phyloP scores from a whole-genome alignment of 2,888 invertebrate species.

The Synanthedon andrenaeformis region DNA sequence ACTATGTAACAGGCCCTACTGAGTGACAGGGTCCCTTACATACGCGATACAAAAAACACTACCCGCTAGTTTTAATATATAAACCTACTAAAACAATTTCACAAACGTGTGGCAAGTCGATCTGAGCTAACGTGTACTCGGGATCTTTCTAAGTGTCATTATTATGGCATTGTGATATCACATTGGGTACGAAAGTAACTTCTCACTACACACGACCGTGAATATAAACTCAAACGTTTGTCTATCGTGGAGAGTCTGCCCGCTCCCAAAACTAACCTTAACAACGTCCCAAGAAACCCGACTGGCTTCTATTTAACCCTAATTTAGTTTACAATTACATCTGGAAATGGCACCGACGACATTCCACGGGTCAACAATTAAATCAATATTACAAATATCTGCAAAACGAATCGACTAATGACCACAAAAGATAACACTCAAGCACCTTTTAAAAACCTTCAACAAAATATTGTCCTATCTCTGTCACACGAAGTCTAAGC shows the following conservation, averaged over 20 bases:
- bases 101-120: constrained; percentile 32
- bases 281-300: not conserved
- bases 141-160: constrained; percentile 25
- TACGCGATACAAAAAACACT: constrained; percentile 55
- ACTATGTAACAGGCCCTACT: constrained; percentile 62
- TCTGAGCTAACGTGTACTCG: constrained; percentile 25
- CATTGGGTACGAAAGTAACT: constrained; percentile 31
- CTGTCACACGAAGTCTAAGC: constrained; percentile 22
- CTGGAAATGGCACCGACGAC: constrained; percentile 65
- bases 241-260: not conserved
- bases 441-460: constrained; percentile 58
- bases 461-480: constrained; percentile 49
- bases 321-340: constrained; percentile 43
- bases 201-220: constrained; percentile 21
- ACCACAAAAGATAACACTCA: constrained; percentile 63
- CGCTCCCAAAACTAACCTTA: not conserved
- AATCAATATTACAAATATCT: constrained; percentile 23
- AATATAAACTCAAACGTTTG: not conserved
- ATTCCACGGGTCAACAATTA: constrained; percentile 67
- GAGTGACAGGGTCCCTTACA: constrained; percentile 53
- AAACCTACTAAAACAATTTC: constrained; percentile 34
- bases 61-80: constrained; percentile 41
- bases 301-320: constrained; percentile 16
- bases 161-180: constrained; percentile 10
- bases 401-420: constrained; percentile 44